These are phyloP conservation scores for Cladorhizidae sp. DNA, from an alignment of 37 sponge, comb jelly and placozoan species.

Conservation along the genomic window DNA sequence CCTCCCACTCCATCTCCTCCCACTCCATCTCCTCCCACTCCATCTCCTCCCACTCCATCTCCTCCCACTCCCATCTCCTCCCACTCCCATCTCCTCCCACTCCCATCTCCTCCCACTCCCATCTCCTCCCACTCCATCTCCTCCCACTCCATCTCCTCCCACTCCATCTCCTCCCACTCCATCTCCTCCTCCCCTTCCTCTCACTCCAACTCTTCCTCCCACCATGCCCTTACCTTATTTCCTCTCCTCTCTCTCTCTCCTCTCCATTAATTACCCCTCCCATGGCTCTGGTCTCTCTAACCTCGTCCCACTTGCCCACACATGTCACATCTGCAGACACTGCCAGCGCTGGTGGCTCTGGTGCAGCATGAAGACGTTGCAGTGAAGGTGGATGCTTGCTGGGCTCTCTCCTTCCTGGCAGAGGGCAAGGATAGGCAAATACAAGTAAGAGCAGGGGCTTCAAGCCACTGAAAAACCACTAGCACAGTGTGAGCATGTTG, in stretches of 20 bases:
- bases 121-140: background rate
- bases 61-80: too few species aligned
- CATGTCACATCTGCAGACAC: conserved; percentile 37
- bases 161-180: too few species aligned
- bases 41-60: too few species aligned
- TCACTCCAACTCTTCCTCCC: background rate
- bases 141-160: too few species aligned
- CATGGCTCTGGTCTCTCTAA: too few species aligned
- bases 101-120: too few species aligned
- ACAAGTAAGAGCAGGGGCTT: conserved; percentile 43
- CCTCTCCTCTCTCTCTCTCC: conserved; percentile 6
- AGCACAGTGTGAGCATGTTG: too few species aligned
- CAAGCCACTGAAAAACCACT: too few species aligned
- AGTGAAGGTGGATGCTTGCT: conserved; percentile 91
- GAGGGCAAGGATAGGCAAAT: conserved; percentile 81
- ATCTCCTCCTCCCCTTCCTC: too few species aligned
- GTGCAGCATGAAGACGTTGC: conserved; percentile 77
- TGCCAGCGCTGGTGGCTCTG: conserved; percentile 82
- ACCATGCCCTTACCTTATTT: background rate
- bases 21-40: too few species aligned
- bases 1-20: too few species aligned
- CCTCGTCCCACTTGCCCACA: background rate
- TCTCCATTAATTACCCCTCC: too few species aligned
- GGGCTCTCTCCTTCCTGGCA: conserved; percentile 93
- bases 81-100: background rate